Evolutionary conservation across 1,140 invertebrate genomes (phyloP), one percentile per base, ranked within the genome.

Genomic region (Drosophila truncata): DNA sequence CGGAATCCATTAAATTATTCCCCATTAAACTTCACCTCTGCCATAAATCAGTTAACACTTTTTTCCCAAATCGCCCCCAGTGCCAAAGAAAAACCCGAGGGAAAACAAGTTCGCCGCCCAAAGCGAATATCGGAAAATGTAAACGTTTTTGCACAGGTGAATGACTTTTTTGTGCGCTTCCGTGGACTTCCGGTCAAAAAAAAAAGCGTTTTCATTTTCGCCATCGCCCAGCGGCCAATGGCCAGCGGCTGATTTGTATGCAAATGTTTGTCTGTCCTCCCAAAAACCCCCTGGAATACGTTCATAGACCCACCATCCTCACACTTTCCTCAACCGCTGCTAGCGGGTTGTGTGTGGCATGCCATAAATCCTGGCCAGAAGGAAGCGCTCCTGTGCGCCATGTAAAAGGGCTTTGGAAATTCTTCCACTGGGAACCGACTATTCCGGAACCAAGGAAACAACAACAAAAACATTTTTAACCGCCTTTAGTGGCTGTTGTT

Each of bases 131-230:
- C 75, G 69, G 72, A 59, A 84, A 73, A 78, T 76, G 78, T 67
- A 73, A 61, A 39, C 64, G 76, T 72, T 88, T 86, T 85, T 76
- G 58, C 80, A 79, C 87, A 83, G 91, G 91, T 92, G 91, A 92
- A 92, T 92, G 91, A 92, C 91, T 92, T 81, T 85, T 90, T 83
- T 73, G 74, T 90, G 80, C 75, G 75, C 84, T 92, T 92, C 83
- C 85, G 78, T 71, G 74, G 71, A 72, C 79, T 91, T 92, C 91
- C 91, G 91, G 87, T 91, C 91, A 92, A 27, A 91, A 80, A 77
- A 91, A 78, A 74, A 60, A 87, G 44, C 78, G 73, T 91, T 91
- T 90, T 90, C 85, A 90, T 85, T 85, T 91, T 80, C 80, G 76
- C 76, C 80, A 77, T 62, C 57, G 81, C 47, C 61, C 80, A 67